Evolutionary conservation across 1,140 invertebrate species (phyloP).

Genomic region (Zaprionus taronus): DNA sequence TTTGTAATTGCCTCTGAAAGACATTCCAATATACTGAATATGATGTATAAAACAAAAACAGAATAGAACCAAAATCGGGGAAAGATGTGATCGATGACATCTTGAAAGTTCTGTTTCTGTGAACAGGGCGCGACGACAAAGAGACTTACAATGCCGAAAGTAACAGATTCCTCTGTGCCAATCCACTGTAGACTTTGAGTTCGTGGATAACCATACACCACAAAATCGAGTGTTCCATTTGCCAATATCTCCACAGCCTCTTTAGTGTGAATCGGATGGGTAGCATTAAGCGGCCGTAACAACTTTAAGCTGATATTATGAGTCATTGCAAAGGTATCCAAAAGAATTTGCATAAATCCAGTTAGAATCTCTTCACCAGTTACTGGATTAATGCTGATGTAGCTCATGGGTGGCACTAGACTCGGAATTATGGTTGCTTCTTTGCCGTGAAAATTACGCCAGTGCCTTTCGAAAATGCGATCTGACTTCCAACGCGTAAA

Average conservation of each 20-base stretch:
- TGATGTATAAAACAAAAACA: neutral
- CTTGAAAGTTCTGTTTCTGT: neutral
- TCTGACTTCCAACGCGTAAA: accelerated
- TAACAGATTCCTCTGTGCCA: neutral
- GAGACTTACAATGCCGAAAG: neutral
- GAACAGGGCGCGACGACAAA: slow-evolving; percentile 49
- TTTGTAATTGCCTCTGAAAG: neutral
- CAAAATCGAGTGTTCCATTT: slow-evolving; percentile 15
- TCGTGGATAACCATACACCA: slow-evolving; percentile 1
- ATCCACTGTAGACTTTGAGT: neutral
- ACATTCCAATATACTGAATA: slow-evolving; percentile 6
- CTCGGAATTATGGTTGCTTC: slow-evolving; percentile 8
- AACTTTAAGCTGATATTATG: slow-evolving; percentile 37
- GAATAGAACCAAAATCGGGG: accelerated
- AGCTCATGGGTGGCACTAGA: slow-evolving; percentile 40
- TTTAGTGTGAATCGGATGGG: neutral
- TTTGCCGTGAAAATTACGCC: slow-evolving; percentile 47
- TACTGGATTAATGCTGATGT: neutral
- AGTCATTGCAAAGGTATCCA: neutral
- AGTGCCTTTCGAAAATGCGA: slow-evolving; percentile 29
- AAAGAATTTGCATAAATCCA: slow-evolving; percentile 9
- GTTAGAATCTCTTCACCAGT: slow-evolving; percentile 1
- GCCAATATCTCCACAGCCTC: neutral
- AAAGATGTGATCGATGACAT: neutral
- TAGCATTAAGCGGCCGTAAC: accelerated